Conservation (phyloP, 2,113 vertebrate species). For the Thalassarche chlororhynchos region DNA sequence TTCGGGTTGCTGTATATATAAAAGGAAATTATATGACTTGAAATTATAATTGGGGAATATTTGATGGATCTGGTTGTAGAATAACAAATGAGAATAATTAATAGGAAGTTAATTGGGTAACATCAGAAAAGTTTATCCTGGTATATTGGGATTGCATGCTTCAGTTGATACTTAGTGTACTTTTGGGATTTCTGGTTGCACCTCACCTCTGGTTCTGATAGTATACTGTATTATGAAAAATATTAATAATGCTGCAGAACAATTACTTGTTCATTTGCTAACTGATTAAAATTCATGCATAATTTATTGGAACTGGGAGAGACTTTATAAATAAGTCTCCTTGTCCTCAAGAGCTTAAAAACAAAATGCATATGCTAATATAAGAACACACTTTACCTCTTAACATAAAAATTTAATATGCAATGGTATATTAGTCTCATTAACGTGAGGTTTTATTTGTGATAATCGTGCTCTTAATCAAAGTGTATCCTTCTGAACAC, state of each 20-base stretch:
- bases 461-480: conserved; percentile 58
- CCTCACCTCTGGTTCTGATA: conserved; percentile 71
- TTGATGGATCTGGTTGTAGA: conserved; percentile 47
- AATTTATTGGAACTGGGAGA: conserved; percentile 79
- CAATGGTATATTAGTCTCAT: conserved; percentile 62
- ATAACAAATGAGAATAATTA: conserved; percentile 74
- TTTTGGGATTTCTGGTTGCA: conserved; percentile 69
- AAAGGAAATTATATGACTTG: conserved; percentile 47
- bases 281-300: conserved; percentile 84
- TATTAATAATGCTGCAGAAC: conserved; percentile 82
- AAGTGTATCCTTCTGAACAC: conserved; percentile 8
- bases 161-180: conserved; percentile 69
- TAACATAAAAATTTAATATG: conserved; percentile 65
- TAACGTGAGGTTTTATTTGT: conserved; percentile 57
- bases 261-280: conserved; percentile 82
- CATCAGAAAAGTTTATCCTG: conserved; percentile 70
- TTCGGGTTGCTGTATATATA: conserved; percentile 16
- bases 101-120: conserved; percentile 78
- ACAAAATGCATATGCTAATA: conserved; percentile 74
- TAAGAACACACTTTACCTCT: conserved; percentile 59
- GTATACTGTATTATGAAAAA: conserved; percentile 76
- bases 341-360: conserved; percentile 74
- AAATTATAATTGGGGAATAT: conserved; percentile 60
- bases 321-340: conserved; percentile 77
- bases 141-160: conserved; percentile 69